Conservation (phyloP, 1,140 invertebrate genomes). For the Brachionus koreanus region DNA sequence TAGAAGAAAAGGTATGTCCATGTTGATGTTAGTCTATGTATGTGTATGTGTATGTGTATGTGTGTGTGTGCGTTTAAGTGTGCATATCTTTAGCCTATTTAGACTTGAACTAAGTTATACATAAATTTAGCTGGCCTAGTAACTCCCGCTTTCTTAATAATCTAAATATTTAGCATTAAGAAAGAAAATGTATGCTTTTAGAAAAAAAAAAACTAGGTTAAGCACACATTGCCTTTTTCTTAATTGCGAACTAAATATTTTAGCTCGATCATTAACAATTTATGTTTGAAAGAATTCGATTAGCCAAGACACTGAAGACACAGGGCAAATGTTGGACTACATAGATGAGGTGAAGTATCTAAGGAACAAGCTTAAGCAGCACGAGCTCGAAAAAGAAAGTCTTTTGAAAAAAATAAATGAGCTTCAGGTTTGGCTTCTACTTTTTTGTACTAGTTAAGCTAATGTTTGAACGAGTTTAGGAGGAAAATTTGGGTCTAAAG, state of each 20-base stretch:
- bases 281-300: background rate
- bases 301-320: background rate
- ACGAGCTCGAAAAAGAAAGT: background rate
- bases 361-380: background rate
- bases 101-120: background rate
- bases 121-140: background rate
- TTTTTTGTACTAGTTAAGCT: background rate
- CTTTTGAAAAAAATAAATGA: background rate
- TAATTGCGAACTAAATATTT: background rate
- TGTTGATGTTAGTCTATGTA: background rate
- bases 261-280: background rate
- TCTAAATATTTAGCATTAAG: background rate
- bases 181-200: background rate
- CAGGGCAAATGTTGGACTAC: background rate
- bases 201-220: slow-evolving; percentile 16
- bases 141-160: background rate
- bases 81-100: background rate
- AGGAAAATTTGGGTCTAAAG: slow-evolving; percentile 16
- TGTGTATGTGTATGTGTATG: background rate
- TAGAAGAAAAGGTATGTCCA: background rate
- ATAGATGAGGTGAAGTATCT: slow-evolving; percentile 2
- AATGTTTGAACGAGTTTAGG: background rate
- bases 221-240: background rate
- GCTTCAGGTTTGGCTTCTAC: background rate
- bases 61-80: background rate